Evolutionary conservation across 2,797 vertebrate genomes (phyloP).

Genomic region (Brotula barbata): DNA sequence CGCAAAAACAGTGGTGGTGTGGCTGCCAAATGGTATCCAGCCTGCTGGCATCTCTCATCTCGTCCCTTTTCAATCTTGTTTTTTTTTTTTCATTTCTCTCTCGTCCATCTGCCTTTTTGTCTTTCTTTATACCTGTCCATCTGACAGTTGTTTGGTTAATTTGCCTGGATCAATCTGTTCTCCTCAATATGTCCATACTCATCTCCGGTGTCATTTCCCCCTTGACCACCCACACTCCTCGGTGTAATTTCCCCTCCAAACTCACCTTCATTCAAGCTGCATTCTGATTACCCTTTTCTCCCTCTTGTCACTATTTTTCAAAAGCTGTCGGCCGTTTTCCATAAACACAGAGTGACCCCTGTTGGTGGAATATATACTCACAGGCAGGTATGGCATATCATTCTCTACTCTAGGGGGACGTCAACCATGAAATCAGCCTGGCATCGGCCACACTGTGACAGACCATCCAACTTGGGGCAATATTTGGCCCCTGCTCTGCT

Average conservation of each 20-base stretch:
- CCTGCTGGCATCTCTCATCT: slow-evolving; percentile 31
- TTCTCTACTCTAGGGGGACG: slow-evolving; percentile 66
- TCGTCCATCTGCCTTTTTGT: slow-evolving; percentile 44
- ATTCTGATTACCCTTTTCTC: slow-evolving; percentile 53
- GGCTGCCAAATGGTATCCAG: slow-evolving; percentile 45
- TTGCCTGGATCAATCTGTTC: slow-evolving; percentile 61
- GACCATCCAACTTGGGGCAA: slow-evolving; percentile 72
- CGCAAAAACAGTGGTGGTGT: slow-evolving; percentile 42
- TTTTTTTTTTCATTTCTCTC: not conserved
- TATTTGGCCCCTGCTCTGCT: slow-evolving; percentile 66
- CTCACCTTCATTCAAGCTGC: slow-evolving; percentile 57
- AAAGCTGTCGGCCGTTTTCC: slow-evolving; percentile 24
- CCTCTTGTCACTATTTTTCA: slow-evolving; percentile 21
- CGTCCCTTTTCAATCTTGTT: no score
- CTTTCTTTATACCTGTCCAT: slow-evolving; percentile 40
- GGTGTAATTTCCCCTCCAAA: slow-evolving; percentile 54
- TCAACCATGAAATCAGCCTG: slow-evolving; percentile 80
- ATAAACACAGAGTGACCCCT: slow-evolving; percentile 79
- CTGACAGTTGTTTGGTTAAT: slow-evolving; percentile 56
- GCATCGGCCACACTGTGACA: slow-evolving; percentile 72
- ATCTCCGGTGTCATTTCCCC: slow-evolving; percentile 63
- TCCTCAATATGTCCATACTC: slow-evolving; percentile 58
- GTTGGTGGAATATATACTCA: slow-evolving; percentile 58
- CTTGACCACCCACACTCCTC: slow-evolving; percentile 55
- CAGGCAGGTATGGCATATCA: slow-evolving; percentile 50